phyloP scores from a whole-genome alignment of 1,140 invertebrate species.

The Drosophila nannoptera region DNA sequence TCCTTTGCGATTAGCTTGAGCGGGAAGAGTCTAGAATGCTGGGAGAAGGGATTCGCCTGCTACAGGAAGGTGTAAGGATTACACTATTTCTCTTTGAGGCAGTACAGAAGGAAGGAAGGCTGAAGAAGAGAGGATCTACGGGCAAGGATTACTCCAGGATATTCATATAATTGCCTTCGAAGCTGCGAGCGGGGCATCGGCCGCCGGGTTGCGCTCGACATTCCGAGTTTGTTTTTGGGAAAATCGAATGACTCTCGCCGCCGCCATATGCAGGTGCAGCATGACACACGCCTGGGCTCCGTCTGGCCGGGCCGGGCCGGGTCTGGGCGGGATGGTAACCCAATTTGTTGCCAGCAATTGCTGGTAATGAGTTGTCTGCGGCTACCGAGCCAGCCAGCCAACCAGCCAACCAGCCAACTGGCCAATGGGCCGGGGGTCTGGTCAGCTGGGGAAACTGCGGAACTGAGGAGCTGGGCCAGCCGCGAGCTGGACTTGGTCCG shows the following conservation, averaged over 20 bases:
- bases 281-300: not conserved
- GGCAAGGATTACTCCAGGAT: too few species aligned
- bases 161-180: too few species aligned
- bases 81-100: too few species aligned
- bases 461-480: not conserved
- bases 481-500: constrained; percentile 8
- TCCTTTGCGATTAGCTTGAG: too few species aligned
- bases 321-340: constrained; percentile 23
- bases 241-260: constrained; percentile 1
- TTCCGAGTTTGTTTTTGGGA: constrained; percentile 1
- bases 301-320: not conserved
- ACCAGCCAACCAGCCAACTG: too few species aligned
- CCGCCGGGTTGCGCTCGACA: not conserved
- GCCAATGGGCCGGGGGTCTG: constrained; percentile 1
- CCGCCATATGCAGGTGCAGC: constrained; percentile 10
- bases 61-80: too few species aligned
- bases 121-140: too few species aligned
- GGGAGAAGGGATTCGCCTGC: too few species aligned
- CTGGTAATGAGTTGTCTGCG: constrained; percentile 20
- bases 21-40: too few species aligned
- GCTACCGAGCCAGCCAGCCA: too few species aligned
- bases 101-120: too few species aligned
- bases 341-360: constrained; percentile 41
- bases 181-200: not conserved
- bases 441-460: not conserved